Conservation (phyloP, 2,888 invertebrate species). For the Melikaiella ostensackeni region DNA sequence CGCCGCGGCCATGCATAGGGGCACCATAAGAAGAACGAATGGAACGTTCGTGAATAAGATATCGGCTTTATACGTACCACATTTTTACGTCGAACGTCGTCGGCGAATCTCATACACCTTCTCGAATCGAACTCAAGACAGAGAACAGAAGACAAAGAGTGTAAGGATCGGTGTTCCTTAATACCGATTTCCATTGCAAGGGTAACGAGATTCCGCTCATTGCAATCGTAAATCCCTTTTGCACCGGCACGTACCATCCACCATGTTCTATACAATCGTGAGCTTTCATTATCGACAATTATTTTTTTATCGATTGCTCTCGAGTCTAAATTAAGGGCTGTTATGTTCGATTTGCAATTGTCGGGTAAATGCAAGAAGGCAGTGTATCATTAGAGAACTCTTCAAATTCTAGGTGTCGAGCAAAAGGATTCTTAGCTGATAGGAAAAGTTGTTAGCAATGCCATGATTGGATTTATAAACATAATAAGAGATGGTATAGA, state of each 20-base stretch:
- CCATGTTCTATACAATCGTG: background rate
- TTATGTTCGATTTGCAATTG: background rate
- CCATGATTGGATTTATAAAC: background rate
- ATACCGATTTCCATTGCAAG: constrained; percentile 46
- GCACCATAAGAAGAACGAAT: constrained; percentile 73
- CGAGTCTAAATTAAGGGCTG: background rate
- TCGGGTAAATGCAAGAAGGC: background rate
- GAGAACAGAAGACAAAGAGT: constrained; percentile 20
- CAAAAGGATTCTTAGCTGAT: background rate
- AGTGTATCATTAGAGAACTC: background rate
- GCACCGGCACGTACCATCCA: background rate
- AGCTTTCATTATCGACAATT: background rate
- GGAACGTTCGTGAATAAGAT: constrained; percentile 76
- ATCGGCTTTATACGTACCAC: constrained; percentile 69
- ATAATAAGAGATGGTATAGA: background rate
- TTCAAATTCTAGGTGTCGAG: background rate
- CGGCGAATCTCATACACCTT: constrained; percentile 38
- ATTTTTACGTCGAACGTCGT: constrained; percentile 56
- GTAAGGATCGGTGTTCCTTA: constrained; percentile 42
- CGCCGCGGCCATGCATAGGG: constrained; percentile 62
- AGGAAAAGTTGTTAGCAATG: background rate
- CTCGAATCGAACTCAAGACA: constrained; percentile 6
- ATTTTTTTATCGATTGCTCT: constrained; percentile 9
- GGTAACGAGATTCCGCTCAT: constrained; percentile 47
- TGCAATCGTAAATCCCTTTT: constrained; percentile 28